These are phyloP conservation scores for Beris chalybata DNA, from an alignment of 2,888 invertebrate genomes.

Conservation along the genomic window DNA sequence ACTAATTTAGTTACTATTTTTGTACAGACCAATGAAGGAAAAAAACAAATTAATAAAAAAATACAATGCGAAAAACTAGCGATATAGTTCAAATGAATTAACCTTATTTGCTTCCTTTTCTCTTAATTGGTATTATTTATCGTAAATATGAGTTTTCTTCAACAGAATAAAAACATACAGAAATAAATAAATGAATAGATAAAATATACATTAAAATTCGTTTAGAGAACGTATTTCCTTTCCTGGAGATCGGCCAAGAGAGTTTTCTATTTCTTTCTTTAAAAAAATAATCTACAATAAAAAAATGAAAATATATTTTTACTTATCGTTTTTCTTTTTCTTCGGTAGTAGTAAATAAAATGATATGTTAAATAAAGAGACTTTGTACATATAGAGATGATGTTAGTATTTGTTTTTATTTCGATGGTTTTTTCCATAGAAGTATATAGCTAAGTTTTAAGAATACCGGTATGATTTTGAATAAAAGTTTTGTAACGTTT, in stretches of 20 bases:
- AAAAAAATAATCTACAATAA: no score
- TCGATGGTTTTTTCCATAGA: no score
- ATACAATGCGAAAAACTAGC: no score
- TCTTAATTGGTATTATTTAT: neutral
- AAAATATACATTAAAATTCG: constrained; percentile 3
- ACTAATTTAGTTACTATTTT: no score
- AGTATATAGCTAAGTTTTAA: no score
- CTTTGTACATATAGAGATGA: constrained; percentile 31
- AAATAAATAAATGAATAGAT: neutral
- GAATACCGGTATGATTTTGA: no score
- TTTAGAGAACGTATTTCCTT: neutral
- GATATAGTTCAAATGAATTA: neutral
- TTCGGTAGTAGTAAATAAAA: neutral
- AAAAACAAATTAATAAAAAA: no score
- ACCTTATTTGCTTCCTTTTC: neutral
- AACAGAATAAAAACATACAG: neutral
- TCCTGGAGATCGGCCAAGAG: no score
- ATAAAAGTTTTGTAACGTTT: no score
- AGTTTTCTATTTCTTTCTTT: no score
- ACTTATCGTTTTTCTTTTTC: constrained; percentile 3
- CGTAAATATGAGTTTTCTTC: neutral
- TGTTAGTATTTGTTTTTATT: neutral
- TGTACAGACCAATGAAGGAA: no score
- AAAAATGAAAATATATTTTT: neutral
- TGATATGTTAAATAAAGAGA: constrained; percentile 33